phyloP scores from a whole-genome alignment of 1,140 invertebrate genomes.

The Polypedilum vanderplanki region DNA sequence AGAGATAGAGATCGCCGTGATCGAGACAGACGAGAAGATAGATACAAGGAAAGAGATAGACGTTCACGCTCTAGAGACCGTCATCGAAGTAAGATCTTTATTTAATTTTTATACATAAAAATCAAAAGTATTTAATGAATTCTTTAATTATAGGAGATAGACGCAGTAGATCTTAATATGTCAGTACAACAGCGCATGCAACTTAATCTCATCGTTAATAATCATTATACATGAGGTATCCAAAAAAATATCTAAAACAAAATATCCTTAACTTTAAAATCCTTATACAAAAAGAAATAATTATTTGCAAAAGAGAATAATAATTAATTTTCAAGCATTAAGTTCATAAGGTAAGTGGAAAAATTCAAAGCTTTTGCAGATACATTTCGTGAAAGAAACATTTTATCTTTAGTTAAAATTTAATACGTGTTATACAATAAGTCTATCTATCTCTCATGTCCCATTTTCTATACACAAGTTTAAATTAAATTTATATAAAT shows the following conservation, averaged over 20 bases:
- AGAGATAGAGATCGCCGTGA: background rate
- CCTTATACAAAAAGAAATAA: background rate
- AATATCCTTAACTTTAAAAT: slow-evolving; percentile 1
- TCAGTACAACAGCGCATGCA: background rate
- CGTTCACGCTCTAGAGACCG: background rate
- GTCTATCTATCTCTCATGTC: too few species aligned
- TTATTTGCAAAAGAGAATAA: slow-evolving; percentile 8
- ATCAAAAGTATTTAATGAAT: background rate
- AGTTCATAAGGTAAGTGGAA: background rate
- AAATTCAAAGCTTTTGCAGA: background rate
- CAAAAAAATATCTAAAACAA: slow-evolving; percentile 4
- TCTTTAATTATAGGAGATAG: background rate
- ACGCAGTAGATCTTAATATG: background rate
- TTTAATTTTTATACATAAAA: too few species aligned
- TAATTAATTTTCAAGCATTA: background rate
- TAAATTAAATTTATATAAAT: background rate
- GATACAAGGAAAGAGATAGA: too few species aligned
- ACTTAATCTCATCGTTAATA: background rate
- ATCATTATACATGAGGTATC: background rate
- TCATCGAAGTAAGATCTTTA: background rate
- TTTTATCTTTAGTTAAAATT: background rate
- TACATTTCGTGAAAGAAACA: background rate
- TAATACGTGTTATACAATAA: background rate
- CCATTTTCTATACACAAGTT: background rate
- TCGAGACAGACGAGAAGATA: background rate